A percentile compares a stretch with the other conserved stretches of the same genome.
These are phyloP conservation scores for Drosophila testacea DNA, from an alignment of 2,888 invertebrate species.

Conservation along the genomic window DNA sequence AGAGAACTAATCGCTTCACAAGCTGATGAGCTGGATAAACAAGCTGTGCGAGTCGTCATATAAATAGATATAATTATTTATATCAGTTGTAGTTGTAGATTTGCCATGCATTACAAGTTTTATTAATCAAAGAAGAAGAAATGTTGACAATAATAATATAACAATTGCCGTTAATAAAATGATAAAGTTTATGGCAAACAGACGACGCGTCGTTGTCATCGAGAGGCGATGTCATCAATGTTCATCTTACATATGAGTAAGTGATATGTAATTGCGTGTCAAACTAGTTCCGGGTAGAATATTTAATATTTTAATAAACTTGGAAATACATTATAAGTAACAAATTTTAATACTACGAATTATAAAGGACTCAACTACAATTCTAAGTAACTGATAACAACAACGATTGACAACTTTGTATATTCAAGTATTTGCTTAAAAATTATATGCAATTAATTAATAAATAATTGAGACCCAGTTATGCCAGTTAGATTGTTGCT, in stretches of 20 bases:
- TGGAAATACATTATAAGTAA: too few relatives aligned
- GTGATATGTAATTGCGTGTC: not conserved
- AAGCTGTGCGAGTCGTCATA: constrained; percentile 16
- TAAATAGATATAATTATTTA: constrained; percentile 25
- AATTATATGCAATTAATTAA: too few relatives aligned
- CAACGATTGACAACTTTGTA: too few relatives aligned
- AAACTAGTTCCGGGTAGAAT: constrained; percentile 8
- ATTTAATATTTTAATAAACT: too few relatives aligned
- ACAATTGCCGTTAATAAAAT: constrained; percentile 54
- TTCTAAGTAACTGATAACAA: too few relatives aligned
- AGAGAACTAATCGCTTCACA: constrained; percentile 12
- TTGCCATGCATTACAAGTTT: constrained; percentile 38
- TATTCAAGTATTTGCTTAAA: too few relatives aligned
- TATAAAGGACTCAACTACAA: too few relatives aligned
- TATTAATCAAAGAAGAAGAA: constrained; percentile 29
- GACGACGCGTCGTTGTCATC: constrained; percentile 37
- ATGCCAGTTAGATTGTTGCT: too few relatives aligned
- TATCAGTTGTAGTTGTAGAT: constrained; percentile 11
- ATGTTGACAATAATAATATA: constrained; percentile 63
- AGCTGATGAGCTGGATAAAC: constrained; percentile 40
- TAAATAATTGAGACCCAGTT: too few relatives aligned
- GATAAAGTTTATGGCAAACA: constrained; percentile 68
- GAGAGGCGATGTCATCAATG: constrained; percentile 34
- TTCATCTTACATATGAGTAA: constrained; percentile 13
- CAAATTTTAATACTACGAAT: too few relatives aligned